Evolutionary conservation across 2,797 vertebrate genomes (phyloP), one percentile per base, ranked within the genome.

Genomic region (Anisognathus igniventris): DNA sequence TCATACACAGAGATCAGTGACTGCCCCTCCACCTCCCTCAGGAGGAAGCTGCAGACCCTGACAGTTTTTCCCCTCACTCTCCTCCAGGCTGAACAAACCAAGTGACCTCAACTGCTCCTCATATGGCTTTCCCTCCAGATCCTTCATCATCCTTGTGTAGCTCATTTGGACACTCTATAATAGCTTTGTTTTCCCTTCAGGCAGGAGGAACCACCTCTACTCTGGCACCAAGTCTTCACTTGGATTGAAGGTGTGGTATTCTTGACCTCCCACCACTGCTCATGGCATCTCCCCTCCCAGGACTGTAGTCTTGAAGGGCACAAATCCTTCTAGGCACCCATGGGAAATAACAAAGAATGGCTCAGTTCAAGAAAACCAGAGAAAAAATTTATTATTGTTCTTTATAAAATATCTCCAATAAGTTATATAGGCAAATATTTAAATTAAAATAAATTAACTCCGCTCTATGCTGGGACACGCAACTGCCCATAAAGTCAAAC

Each of bases 361-460:
- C 54, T 84, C 61, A 4, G 0, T 65, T 82, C 93, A 61, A 95
- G 93, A 96, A 95, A 96, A 92, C 57, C 85, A 95, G 91, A 94
- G 95, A 93, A 95, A 95, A 96, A 87, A 53, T 93, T 96, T 95
- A 86, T 95, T 97, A 24, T 48, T 62, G 84, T 96, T 74, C 76
- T 92, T 96, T 96, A 96, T 89, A 97, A 97, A 97, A 97, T 70
- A 84, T 92, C 50, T 71, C 75, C 70, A 91, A 89, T 95, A 93
- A 97, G 72, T 94, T 96, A 96, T 84, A 95, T 80, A 67, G 83
- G 81, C 90, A 96, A 89, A 68, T 84, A 39, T 92, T 96, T 95
- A 97, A 95, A 96, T 95, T 96, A 96, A 96, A 97, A 94, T 97
- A 96, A 97, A 95, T 96, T 93, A 95, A 92, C 67, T 80, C 82